phyloP scores from a whole-genome alignment of 2,113 vertebrate species.

The Actinemys pallida region DNA sequence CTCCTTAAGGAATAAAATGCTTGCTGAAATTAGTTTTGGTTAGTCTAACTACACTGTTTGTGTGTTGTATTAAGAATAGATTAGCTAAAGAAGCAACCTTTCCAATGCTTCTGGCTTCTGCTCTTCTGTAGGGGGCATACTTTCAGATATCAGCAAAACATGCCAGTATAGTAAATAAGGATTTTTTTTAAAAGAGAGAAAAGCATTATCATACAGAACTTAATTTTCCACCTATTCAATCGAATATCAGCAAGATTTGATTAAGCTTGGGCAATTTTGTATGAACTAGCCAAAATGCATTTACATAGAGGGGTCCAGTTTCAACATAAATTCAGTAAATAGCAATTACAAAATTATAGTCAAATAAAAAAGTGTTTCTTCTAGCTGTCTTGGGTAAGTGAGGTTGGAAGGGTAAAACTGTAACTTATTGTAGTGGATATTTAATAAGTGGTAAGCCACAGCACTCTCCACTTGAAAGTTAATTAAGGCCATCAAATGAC shows the following conservation, averaged over 20 bases:
- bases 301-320: constrained; percentile 70
- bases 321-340: constrained; percentile 75
- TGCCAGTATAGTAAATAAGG: constrained; percentile 42
- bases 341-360: constrained; percentile 75
- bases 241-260: constrained; percentile 69
- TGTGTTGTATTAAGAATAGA: constrained; percentile 49
- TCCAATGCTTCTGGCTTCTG: neutral
- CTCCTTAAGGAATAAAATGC: constrained; percentile 73
- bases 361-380: constrained; percentile 66
- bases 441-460: constrained; percentile 83
- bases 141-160: constrained; percentile 39
- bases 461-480: constrained; percentile 80
- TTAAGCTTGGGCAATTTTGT: constrained; percentile 70
- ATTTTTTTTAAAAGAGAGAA: constrained; percentile 24
- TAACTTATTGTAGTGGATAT: constrained; percentile 77
- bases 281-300: constrained; percentile 73
- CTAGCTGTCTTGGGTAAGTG: constrained; percentile 77
- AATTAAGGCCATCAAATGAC: constrained; percentile 80
- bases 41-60: constrained; percentile 43
- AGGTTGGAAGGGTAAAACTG: constrained; percentile 77
- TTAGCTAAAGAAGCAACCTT: constrained; percentile 54
- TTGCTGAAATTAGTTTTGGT: constrained; percentile 69
- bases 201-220: constrained; percentile 61
- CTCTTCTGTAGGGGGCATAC: constrained; percentile 58
- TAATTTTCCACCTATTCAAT: constrained; percentile 75